A percentile compares a stretch with the other conserved stretches of the same genome.
phyloP scores from a whole-genome alignment of 2,797 vertebrate genomes.

The Danio aesculapii region DNA sequence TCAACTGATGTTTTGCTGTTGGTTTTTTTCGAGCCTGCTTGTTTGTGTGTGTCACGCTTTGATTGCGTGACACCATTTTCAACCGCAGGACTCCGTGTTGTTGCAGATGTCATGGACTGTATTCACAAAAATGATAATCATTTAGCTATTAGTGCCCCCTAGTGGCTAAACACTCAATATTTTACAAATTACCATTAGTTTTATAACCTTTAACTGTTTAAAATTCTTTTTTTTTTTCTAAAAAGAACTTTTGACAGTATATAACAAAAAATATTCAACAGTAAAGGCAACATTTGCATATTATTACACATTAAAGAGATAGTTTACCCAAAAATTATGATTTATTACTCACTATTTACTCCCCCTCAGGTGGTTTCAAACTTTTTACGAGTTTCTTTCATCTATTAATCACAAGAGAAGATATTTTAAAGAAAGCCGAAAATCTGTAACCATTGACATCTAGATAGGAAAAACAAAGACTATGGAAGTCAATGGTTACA shows the following conservation, averaged over 20 bases:
- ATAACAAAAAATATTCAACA: no score
- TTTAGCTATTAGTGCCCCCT: not conserved
- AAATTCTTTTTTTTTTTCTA: no score
- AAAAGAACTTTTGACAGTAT: no score
- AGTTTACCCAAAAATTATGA: no score
- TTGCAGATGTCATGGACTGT: slow-evolving; percentile 35
- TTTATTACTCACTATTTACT: no score
- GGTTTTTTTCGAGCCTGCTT: slow-evolving; percentile 53
- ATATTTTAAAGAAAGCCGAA: no score
- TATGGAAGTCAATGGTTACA: not conserved
- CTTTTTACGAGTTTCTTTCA: no score
- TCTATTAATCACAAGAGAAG: no score
- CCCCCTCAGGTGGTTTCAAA: no score
- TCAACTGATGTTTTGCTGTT: slow-evolving; percentile 56
- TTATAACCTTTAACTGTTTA: not conserved
- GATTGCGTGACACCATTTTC: slow-evolving; percentile 33
- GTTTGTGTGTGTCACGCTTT: slow-evolving; percentile 38
- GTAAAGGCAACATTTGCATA: not conserved
- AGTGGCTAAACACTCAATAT: slow-evolving; percentile 18
- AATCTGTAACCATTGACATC: no score
- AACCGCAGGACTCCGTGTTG: slow-evolving; percentile 18
- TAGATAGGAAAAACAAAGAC: not conserved
- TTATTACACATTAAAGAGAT: no score
- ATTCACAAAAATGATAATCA: slow-evolving; percentile 26
- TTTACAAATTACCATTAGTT: not conserved